Conservation (phyloP, 35 echinoderm and acorn worm species). For the Hemicentrotus pulcherrimus region DNA sequence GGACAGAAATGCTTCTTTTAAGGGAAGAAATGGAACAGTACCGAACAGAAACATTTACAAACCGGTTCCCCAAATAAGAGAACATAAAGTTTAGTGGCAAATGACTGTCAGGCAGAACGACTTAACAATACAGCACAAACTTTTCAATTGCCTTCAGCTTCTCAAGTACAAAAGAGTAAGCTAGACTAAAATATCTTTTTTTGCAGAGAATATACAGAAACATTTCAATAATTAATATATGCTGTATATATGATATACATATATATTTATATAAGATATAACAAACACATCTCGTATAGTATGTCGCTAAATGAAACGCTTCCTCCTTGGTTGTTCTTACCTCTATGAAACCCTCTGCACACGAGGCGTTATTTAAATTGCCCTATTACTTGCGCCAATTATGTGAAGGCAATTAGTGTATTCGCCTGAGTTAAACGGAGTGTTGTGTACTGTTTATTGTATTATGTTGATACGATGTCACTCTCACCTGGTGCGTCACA, state of each 20-base stretch:
- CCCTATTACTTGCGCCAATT: too few species aligned
- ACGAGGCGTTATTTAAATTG: too few species aligned
- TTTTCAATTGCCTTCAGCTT: not conserved
- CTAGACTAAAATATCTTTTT: not conserved
- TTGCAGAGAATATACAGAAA: not conserved
- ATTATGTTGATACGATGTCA: too few species aligned
- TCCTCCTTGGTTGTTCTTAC: not conserved
- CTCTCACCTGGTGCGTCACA: too few species aligned
- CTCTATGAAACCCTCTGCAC: too few species aligned
- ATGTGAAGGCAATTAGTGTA: too few species aligned
- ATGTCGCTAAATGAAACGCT: not conserved
- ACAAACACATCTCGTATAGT: not conserved
- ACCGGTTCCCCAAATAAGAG: constrained; percentile 34
- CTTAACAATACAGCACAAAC: not conserved
- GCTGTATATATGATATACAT: not conserved
- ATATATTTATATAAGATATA: not conserved
- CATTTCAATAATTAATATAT: not conserved
- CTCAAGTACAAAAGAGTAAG: not conserved
- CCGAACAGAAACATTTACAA: constrained; percentile 21
- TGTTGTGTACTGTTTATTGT: too few species aligned
- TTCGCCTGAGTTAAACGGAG: too few species aligned
- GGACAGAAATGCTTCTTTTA: constrained; percentile 29
- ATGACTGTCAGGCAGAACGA: not conserved
- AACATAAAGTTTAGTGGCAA: constrained; percentile 20
- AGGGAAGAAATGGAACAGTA: constrained; percentile 22